A percentile compares a stretch with the other conserved stretches of the same genome.
Conservation (phyloP, 2,888 invertebrate genomes). For the Drosophila stalkeri region DNA sequence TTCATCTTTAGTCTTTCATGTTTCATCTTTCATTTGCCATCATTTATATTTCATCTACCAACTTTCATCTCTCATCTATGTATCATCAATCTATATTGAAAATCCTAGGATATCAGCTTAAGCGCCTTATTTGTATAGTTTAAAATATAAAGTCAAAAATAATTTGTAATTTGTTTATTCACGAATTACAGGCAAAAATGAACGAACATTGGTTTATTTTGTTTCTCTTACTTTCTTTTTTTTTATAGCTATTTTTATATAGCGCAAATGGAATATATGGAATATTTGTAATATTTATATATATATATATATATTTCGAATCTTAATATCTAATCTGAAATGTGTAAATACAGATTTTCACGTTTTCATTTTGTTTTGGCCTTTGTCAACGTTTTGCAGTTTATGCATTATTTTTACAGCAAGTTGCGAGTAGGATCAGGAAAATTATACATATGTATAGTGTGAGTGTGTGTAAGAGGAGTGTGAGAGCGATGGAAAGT, state of each 20-base stretch:
- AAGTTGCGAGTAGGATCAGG: not conserved
- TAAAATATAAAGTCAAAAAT: not conserved
- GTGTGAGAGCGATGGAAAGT: not conserved
- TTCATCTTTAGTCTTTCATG: not conserved
- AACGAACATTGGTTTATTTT: constrained; percentile 9
- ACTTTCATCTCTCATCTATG: not conserved
- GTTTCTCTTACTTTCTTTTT: not conserved
- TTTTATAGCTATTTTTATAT: constrained; percentile 12
- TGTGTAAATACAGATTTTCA: constrained; percentile 15
- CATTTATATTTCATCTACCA: no score
- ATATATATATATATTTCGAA: not conserved
- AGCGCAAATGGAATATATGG: constrained; percentile 36
- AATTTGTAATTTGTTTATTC: constrained; percentile 27
- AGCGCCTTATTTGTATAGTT: no score
- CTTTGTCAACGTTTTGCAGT: constrained; percentile 4
- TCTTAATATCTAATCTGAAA: constrained; percentile 25
- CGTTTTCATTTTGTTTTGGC: constrained; percentile 11
- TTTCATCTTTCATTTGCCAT: not conserved
- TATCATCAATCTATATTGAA: not conserved
- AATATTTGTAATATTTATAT: constrained; percentile 26
- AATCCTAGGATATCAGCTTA: not conserved
- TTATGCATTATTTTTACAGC: constrained; percentile 39
- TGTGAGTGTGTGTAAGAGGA: not conserved
- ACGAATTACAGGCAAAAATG: constrained; percentile 18
- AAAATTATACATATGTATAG: constrained; percentile 22